Percentiles rank a stretch among this genome's conserved stretches.
These are phyloP conservation scores for Sphaerodactylus townsendi DNA, from an alignment of 2,113 vertebrate genomes.

Conservation along the genomic window DNA sequence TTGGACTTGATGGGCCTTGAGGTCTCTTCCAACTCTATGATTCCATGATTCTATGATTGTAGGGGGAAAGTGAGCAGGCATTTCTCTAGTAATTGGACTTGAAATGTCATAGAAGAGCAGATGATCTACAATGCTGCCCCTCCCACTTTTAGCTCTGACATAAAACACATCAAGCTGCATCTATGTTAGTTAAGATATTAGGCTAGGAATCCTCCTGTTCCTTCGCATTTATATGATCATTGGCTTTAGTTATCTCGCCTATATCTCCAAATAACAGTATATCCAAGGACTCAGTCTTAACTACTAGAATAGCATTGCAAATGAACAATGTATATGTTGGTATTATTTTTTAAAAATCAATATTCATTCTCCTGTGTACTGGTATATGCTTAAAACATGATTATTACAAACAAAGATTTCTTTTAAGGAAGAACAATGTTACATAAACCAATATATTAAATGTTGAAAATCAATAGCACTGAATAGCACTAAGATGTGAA, in stretches of 20 bases:
- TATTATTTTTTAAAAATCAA: constrained; percentile 23
- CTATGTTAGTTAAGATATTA: neutral
- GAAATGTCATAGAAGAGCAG: neutral
- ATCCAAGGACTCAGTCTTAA: neutral
- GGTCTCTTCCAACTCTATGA: too few species aligned
- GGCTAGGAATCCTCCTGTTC: neutral
- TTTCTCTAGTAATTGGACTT: neutral
- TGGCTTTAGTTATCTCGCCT: neutral
- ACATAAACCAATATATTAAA: constrained; percentile 22
- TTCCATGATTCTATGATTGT: too few species aligned
- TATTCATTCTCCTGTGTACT: constrained; percentile 7
- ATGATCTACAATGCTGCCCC: neutral
- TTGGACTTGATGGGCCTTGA: too few species aligned
- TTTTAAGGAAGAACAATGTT: neutral
- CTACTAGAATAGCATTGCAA: constrained; percentile 6
- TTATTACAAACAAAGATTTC: constrained; percentile 20
- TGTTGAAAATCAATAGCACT: neutral
- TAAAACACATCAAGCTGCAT: neutral
- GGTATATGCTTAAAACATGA: constrained; percentile 16
- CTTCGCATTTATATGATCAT: neutral
- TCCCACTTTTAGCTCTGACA: neutral
- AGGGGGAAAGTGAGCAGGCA: neutral
- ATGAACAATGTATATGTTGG: constrained; percentile 15
- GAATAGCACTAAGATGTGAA: constrained; percentile 2
- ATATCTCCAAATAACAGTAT: neutral